A percentile compares a stretch with the other conserved stretches of the same genome.
These are phyloP conservation scores for Panulirus ornatus DNA, from an alignment of 1,140 invertebrate species.

Conservation along the genomic window DNA sequence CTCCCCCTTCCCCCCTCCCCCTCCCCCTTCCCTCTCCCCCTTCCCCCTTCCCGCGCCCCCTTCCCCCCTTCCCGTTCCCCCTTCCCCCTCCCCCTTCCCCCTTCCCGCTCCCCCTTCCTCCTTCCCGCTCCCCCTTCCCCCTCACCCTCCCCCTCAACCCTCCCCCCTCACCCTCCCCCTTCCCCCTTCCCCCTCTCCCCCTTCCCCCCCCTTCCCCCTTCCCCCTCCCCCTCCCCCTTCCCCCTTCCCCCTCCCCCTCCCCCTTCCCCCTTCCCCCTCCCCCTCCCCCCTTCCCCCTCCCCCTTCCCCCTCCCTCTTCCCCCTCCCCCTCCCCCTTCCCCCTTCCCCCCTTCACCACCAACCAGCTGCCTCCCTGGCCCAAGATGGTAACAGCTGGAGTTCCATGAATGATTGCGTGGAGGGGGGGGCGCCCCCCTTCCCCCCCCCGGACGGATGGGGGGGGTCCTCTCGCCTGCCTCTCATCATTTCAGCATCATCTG, in stretches of 20 bases:
- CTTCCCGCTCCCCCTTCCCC: too few species aligned
- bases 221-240: too few species aligned
- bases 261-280: background rate
- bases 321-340: conserved; percentile 15
- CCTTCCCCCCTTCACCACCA: background rate
- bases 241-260: background rate
- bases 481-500: background rate
- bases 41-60: background rate
- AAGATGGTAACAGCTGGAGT: background rate
- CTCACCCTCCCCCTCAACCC: too few species aligned
- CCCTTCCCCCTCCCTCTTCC: background rate
- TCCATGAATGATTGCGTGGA: background rate
- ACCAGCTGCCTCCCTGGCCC: background rate
- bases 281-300: background rate
- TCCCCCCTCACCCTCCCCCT: too few species aligned
- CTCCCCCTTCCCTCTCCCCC: background rate
- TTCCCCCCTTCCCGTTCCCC: background rate
- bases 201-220: too few species aligned
- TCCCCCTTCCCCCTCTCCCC: too few species aligned
- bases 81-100: conserved; percentile 5
- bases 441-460: background rate
- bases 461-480: background rate
- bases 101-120: conserved; percentile 8
- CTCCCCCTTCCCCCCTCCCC: background rate
- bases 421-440: too few species aligned